Conservation (phyloP, 2,888 invertebrate species). For the Terebella lapidaria region DNA sequence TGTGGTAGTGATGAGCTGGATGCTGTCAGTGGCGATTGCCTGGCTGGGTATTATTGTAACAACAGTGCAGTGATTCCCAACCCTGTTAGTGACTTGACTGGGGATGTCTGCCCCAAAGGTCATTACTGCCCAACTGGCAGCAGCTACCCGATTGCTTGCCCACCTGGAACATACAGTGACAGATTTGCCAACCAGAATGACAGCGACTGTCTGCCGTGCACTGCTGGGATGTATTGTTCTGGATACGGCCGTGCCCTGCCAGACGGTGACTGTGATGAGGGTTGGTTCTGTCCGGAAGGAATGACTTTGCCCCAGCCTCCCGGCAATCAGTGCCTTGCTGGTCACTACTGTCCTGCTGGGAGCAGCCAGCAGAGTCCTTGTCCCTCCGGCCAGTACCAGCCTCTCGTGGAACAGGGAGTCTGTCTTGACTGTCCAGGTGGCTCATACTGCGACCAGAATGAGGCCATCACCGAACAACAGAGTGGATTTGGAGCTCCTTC, state of each 20-base stretch:
- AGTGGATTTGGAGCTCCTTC: conserved; percentile 41
- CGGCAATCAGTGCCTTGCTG: conserved; percentile 40
- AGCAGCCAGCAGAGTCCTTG: conserved; percentile 40
- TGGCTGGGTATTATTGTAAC: conserved; percentile 35
- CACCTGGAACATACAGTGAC: conserved; percentile 39
- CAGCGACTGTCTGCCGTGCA: conserved; percentile 43
- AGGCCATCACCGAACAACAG: conserved; percentile 43
- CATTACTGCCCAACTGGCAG: conserved; percentile 45
- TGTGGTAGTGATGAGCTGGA: conserved; percentile 34
- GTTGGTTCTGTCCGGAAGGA: conserved; percentile 43
- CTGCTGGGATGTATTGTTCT: conserved; percentile 38
- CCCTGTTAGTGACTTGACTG: conserved; percentile 45
- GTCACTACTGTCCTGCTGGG: conserved; percentile 43
- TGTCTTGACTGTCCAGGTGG: conserved; percentile 43
- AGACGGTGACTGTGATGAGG: conserved; percentile 37
- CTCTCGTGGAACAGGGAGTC: conserved; percentile 31
- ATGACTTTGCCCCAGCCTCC: conserved; percentile 45
- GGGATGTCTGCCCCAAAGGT: conserved; percentile 48
- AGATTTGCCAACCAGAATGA: conserved; percentile 37
- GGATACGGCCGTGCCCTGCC: conserved; percentile 35
- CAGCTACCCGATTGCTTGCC: conserved; percentile 35
- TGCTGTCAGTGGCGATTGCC: conserved; percentile 37
- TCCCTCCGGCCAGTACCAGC: conserved; percentile 42
- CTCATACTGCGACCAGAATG: conserved; percentile 45
- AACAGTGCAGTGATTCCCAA: conserved; percentile 38